Conservation (phyloP, 1,140 invertebrate genomes). For the Paralvinella palmiformis region DNA sequence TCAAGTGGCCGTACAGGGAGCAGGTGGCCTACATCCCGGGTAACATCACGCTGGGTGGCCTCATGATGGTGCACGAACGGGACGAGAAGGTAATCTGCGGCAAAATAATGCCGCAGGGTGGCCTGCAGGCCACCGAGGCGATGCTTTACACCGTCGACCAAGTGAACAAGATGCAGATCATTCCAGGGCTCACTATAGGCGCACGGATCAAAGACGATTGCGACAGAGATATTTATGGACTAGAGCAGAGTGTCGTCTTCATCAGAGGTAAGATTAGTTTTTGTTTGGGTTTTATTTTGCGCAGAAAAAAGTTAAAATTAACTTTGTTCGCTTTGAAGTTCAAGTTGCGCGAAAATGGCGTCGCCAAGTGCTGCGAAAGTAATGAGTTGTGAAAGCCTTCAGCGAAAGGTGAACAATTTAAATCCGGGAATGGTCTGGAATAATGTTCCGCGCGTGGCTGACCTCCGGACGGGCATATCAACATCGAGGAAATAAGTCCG, state of each 20-base stretch:
- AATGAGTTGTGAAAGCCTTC: no score
- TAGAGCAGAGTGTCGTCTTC: slow-evolving; percentile 94
- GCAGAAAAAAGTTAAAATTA: no score
- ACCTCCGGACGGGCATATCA: no score
- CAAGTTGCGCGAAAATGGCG: no score
- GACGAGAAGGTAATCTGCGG: slow-evolving; percentile 74
- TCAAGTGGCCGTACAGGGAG: slow-evolving; percentile 72
- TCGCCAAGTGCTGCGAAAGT: no score
- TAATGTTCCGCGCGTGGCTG: no score
- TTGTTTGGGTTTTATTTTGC: no score
- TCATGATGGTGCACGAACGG: slow-evolving; percentile 95
- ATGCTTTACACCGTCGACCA: slow-evolving; percentile 87
- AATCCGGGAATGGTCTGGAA: no score
- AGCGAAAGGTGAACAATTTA: no score
- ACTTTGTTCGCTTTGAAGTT: no score
- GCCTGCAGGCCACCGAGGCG: slow-evolving; percentile 77
- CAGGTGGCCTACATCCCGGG: slow-evolving; percentile 78
- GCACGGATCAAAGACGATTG: slow-evolving; percentile 90
- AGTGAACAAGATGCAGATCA: slow-evolving; percentile 60
- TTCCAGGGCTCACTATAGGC: slow-evolving; percentile 73
- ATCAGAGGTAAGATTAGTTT: slow-evolving; percentile 98
- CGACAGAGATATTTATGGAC: slow-evolving; percentile 90
- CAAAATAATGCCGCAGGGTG: slow-evolving; percentile 89
- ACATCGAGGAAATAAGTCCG: no score
- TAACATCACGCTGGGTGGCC: slow-evolving; percentile 69